phyloP scores from a whole-genome alignment of 2,797 vertebrate genomes.

The Spinibarbus caldwelli region DNA sequence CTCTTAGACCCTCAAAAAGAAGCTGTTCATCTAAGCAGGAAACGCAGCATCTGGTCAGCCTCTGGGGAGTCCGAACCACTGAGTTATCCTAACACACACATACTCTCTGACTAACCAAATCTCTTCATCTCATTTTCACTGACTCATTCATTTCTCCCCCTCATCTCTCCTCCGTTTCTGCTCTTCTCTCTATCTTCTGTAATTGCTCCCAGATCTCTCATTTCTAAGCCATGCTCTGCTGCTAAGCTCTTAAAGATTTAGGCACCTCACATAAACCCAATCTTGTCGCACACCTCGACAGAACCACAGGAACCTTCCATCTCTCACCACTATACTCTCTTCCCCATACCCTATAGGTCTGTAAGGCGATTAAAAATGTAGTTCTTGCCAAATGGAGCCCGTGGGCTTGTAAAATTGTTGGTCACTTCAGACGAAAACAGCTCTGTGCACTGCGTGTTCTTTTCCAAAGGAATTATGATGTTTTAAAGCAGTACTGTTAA shows the following conservation, averaged over 20 bases:
- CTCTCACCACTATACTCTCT: slow-evolving; percentile 29
- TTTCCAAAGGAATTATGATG: slow-evolving; percentile 29
- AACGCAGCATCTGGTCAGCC: slow-evolving; percentile 72
- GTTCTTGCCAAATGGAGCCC: slow-evolving; percentile 12
- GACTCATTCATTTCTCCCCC: slow-evolving; percentile 43
- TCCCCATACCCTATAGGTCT: slow-evolving; percentile 28
- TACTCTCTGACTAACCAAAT: slow-evolving; percentile 8
- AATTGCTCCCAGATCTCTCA: slow-evolving; percentile 58
- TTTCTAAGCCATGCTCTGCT: slow-evolving; percentile 36
- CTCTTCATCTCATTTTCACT: slow-evolving; percentile 39
- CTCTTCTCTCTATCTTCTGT: slow-evolving; percentile 47
- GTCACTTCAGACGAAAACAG: slow-evolving; percentile 26
- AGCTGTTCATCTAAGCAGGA: slow-evolving; percentile 57
- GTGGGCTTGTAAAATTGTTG: slow-evolving; percentile 21
- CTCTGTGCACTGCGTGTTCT: background rate
- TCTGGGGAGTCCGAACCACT: slow-evolving; percentile 68
- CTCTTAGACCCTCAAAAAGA: slow-evolving; percentile 43
- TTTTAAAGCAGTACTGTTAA: slow-evolving; percentile 27
- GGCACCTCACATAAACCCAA: slow-evolving; percentile 27
- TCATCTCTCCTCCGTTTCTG: slow-evolving; percentile 34
- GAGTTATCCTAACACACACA: slow-evolving; percentile 55
- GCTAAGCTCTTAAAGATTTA: slow-evolving; percentile 40
- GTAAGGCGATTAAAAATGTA: slow-evolving; percentile 41
- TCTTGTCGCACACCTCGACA: slow-evolving; percentile 32
- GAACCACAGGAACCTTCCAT: slow-evolving; percentile 31